Percentiles rank a stretch among this genome's conserved stretches.
Evolutionary conservation across 2,113 vertebrate species (phyloP).

Genomic region (Mohoua ochrocephala): DNA sequence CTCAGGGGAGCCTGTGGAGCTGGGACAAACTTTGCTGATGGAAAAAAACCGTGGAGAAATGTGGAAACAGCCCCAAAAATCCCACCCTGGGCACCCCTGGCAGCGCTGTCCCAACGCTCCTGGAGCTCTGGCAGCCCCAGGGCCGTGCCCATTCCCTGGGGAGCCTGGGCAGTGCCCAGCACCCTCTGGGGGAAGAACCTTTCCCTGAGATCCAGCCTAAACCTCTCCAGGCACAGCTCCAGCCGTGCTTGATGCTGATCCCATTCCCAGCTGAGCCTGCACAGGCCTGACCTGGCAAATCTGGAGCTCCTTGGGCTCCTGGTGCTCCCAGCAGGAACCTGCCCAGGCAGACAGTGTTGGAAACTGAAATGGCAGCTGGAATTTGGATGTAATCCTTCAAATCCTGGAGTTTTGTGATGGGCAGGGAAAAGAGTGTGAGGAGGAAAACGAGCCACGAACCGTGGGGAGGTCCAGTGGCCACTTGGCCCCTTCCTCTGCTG

Average conservation of each 20-base stretch:
- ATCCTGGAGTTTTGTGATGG: neutral
- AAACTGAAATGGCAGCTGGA: neutral
- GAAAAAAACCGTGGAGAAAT: neutral
- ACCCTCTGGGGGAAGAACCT: neutral
- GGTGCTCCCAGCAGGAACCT: neutral
- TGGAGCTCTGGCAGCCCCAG: neutral
- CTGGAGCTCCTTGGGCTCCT: neutral
- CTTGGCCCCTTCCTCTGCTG: neutral
- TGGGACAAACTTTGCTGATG: neutral
- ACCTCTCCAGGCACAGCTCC: neutral
- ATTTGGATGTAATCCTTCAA: neutral
- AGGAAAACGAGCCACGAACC: neutral
- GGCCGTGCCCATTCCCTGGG: neutral
- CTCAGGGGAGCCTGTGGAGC: neutral
- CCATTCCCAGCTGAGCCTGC: neutral
- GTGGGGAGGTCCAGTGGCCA: fast-evolving
- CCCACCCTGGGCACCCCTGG: neutral
- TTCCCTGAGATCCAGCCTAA: neutral
- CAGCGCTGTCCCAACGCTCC: fast-evolving
- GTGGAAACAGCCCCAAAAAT: neutral
- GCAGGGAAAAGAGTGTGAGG: neutral
- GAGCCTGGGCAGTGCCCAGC: neutral
- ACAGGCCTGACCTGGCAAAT: neutral
- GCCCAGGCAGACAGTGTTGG: neutral
- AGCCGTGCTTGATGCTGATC: neutral